These are phyloP conservation scores for Clarias magur DNA, from an alignment of 2,113 vertebrate genomes.

Conservation along the genomic window DNA sequence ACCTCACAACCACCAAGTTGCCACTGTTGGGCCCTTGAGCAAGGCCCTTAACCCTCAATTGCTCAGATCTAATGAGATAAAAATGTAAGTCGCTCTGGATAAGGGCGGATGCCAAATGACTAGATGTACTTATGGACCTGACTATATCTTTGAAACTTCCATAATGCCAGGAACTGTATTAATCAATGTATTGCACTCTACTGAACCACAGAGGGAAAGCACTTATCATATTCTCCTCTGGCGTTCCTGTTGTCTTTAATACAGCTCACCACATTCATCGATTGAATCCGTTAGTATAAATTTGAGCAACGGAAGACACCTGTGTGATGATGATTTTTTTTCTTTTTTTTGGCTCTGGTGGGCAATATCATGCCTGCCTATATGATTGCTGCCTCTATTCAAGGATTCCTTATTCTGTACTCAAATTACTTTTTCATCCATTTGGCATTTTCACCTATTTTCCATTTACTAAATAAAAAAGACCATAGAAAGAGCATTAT, in stretches of 20 bases:
- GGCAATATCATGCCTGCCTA: slow-evolving; percentile 42
- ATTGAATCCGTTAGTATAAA: slow-evolving; percentile 42
- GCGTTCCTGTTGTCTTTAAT: slow-evolving; percentile 45
- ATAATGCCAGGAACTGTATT: slow-evolving; percentile 23
- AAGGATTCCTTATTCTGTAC: neutral
- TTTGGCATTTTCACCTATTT: neutral
- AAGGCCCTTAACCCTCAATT: too few relatives aligned
- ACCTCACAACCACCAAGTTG: too few relatives aligned
- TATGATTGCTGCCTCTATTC: slow-evolving; percentile 37
- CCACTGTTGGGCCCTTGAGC: too few relatives aligned
- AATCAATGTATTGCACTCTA: slow-evolving; percentile 35
- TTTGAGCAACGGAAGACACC: slow-evolving; percentile 48
- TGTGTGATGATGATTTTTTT: slow-evolving; percentile 25
- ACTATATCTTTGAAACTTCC: neutral
- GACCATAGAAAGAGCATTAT: slow-evolving; percentile 14
- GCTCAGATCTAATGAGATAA: too few relatives aligned
- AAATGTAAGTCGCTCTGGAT: too few relatives aligned
- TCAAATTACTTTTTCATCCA: slow-evolving; percentile 27
- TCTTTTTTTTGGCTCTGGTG: slow-evolving; percentile 55
- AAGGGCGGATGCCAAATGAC: too few relatives aligned
- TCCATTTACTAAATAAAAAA: slow-evolving; percentile 40
- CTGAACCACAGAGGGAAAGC: slow-evolving; percentile 37
- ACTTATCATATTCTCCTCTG: slow-evolving; percentile 41
- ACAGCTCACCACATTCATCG: slow-evolving; percentile 42
- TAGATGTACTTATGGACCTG: too few relatives aligned